Conservation (phyloP, 2,797 vertebrate species). For the Holocentrus rufus region DNA sequence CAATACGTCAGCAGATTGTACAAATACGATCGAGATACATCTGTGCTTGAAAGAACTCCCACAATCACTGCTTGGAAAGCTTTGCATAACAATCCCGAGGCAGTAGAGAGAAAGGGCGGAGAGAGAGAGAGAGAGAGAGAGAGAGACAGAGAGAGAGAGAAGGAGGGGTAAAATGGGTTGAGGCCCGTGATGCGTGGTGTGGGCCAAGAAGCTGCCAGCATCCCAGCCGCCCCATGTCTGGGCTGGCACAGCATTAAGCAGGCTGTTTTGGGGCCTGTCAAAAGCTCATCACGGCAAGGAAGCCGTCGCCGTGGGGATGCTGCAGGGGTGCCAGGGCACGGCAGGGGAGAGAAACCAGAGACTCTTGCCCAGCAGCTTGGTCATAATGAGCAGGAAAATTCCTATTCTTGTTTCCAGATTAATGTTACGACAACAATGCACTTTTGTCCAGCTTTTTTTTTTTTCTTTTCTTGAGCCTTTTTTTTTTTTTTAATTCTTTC, state of each 20-base stretch:
- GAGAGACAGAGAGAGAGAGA: slow-evolving; percentile 22
- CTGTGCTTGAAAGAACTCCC: slow-evolving; percentile 73
- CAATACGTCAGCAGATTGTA: slow-evolving; percentile 54
- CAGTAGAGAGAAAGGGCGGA: slow-evolving; percentile 65
- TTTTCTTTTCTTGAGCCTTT: not conserved
- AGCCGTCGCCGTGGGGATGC: slow-evolving; percentile 83
- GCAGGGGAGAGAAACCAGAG: slow-evolving; percentile 81
- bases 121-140: slow-evolving; percentile 42
- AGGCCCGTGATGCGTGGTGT: slow-evolving; percentile 71
- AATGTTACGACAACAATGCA: slow-evolving; percentile 81
- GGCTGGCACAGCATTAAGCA: slow-evolving; percentile 84
- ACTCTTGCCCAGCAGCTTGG: slow-evolving; percentile 78
- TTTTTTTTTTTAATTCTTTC: slow-evolving; percentile 30
- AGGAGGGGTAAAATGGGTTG: slow-evolving; percentile 71
- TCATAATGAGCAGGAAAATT: slow-evolving; percentile 83
- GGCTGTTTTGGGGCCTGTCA: slow-evolving; percentile 84
- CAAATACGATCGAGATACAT: slow-evolving; percentile 75
- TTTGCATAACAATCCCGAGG: slow-evolving; percentile 82
- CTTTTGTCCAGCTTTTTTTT: slow-evolving; percentile 69
- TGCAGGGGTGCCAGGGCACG: slow-evolving; percentile 81
- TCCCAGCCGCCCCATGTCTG: slow-evolving; percentile 82
- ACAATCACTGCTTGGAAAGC: slow-evolving; percentile 75
- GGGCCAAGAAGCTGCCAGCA: slow-evolving; percentile 87
- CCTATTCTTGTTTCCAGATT: slow-evolving; percentile 83
- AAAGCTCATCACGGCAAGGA: slow-evolving; percentile 85